These are phyloP conservation scores for Montipora sp. DNA, from an alignment of 64 coral and sea anemone genomes.

Conservation along the genomic window DNA sequence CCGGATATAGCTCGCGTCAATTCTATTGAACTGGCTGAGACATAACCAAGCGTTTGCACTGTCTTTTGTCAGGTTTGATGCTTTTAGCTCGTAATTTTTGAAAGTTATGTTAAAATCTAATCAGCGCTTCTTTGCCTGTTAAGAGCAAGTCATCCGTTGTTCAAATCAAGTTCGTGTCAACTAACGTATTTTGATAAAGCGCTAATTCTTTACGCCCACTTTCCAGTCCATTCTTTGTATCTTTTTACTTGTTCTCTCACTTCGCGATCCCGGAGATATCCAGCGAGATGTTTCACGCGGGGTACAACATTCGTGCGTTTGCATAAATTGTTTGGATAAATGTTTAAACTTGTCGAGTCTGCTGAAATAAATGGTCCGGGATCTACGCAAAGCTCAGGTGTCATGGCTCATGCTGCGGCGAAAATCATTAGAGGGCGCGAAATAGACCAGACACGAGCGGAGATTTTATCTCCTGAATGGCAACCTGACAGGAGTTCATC, in stretches of 20 bases:
- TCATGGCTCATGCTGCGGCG: too few relatives aligned
- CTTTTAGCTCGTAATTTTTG: not conserved
- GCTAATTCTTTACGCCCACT: too few relatives aligned
- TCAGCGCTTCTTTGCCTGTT: not conserved
- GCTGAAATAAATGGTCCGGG: too few relatives aligned
- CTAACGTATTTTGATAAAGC: not conserved
- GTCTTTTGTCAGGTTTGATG: not conserved
- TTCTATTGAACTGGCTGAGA: not conserved
- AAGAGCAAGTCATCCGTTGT: not conserved
- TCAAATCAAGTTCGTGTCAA: not conserved
- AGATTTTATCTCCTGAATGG: not conserved
- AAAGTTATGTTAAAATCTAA: not conserved
- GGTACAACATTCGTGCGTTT: too few relatives aligned
- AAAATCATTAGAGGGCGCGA: not conserved
- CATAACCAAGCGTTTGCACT: not conserved
- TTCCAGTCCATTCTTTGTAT: too few relatives aligned
- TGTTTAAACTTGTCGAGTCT: too few relatives aligned
- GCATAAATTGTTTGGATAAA: too few relatives aligned
- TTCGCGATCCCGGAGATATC: too few relatives aligned
- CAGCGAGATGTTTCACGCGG: too few relatives aligned
- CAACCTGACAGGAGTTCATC: too few relatives aligned
- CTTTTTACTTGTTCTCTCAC: too few relatives aligned
- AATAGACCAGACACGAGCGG: not conserved
- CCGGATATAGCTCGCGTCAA: conserved; percentile 20
- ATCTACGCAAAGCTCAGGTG: too few relatives aligned